Percentiles rank a stretch among this genome's conserved stretches.
phyloP scores from a whole-genome alignment of 2,797 vertebrate species.

The Phrynocephalus vlangalii region DNA sequence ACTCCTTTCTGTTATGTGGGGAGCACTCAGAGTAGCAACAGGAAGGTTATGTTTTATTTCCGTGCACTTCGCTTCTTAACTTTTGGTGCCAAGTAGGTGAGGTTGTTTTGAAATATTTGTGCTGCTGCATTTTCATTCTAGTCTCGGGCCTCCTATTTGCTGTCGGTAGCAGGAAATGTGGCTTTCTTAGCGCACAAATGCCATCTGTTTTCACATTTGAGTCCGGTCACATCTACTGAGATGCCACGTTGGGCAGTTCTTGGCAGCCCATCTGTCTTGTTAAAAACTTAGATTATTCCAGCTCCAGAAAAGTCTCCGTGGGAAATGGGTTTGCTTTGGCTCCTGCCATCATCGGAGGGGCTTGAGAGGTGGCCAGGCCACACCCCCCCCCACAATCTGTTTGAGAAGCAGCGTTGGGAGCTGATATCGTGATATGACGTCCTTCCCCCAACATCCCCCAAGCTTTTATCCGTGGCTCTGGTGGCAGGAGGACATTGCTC shows the following conservation, averaged over 20 bases:
- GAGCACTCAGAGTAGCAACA: neutral
- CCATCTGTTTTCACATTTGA: neutral
- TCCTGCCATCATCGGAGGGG: too few relatives aligned
- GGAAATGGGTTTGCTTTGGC: neutral
- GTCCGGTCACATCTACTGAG: neutral
- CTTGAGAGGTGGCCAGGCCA: neutral
- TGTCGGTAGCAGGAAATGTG: neutral
- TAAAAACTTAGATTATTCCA: neutral
- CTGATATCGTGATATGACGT: neutral
- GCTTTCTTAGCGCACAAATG: neutral
- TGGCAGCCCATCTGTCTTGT: neutral
- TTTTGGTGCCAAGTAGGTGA: neutral
- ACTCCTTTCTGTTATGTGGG: too few relatives aligned
- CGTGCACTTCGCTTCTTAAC: too few relatives aligned
- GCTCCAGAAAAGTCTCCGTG: neutral
- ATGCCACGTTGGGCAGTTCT: neutral
- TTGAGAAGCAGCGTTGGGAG: neutral
- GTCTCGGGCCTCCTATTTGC: neutral
- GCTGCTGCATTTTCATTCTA: neutral
- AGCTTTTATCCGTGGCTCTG: neutral
- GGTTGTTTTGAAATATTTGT: neutral
- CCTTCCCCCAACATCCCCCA: neutral
- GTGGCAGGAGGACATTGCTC: neutral
- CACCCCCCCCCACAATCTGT: too few relatives aligned
- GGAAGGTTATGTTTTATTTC: neutral